Conservation (phyloP, 2,888 invertebrate species). For the Ornithoptera priamus region DNA sequence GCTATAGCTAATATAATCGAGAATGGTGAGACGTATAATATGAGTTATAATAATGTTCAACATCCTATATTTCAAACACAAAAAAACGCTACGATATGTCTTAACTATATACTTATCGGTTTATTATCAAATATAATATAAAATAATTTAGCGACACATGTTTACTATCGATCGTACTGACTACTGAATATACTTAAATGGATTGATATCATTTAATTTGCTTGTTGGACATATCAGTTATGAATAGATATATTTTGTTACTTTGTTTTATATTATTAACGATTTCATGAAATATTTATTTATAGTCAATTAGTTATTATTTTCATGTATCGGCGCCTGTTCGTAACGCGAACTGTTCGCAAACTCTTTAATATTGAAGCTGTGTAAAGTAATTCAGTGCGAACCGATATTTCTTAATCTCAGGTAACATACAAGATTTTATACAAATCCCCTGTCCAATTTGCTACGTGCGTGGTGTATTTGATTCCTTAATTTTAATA, state of each 20-base stretch:
- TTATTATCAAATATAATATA: too few relatives aligned
- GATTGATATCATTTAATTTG: too few relatives aligned
- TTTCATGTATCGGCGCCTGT: slow-evolving; percentile 2
- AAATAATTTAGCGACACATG: too few relatives aligned
- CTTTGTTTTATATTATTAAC: background rate
- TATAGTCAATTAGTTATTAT: background rate
- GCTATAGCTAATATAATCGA: too few relatives aligned
- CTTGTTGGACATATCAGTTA: too few relatives aligned
- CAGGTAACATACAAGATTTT: slow-evolving; percentile 28
- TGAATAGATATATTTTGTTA: background rate
- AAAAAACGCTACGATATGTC: too few relatives aligned
- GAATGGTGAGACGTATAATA: too few relatives aligned
- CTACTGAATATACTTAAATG: too few relatives aligned
- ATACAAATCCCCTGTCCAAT: slow-evolving; percentile 31
- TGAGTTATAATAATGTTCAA: too few relatives aligned
- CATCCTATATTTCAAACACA: too few relatives aligned
- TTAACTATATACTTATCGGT: too few relatives aligned
- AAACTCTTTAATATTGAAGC: slow-evolving; percentile 26
- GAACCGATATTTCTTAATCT: slow-evolving; percentile 31
- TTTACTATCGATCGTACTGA: too few relatives aligned
- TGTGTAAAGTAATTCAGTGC: slow-evolving; percentile 25
- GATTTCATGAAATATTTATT: background rate
- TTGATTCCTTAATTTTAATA: slow-evolving; percentile 29
- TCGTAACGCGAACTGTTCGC: background rate
- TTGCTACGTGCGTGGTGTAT: slow-evolving; percentile 28